Percentiles rank a stretch among this genome's conserved stretches.
Conservation (phyloP, 1,140 invertebrate species). For the Aphaenogaster ashmeadi region DNA sequence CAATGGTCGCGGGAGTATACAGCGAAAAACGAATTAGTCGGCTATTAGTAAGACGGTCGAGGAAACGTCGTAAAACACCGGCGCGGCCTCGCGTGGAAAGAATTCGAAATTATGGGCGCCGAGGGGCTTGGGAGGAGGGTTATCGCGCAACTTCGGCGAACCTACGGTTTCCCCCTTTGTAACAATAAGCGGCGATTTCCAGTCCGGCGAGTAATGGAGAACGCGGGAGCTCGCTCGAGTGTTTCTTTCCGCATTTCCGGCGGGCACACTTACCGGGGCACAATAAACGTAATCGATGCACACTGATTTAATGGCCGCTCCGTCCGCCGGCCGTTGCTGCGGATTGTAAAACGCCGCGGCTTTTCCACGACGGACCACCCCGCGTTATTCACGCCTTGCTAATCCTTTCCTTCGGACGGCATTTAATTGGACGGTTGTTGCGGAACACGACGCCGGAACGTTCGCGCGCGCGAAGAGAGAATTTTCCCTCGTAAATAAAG, state of each 20-base stretch:
- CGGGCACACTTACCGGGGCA: constrained; percentile 56
- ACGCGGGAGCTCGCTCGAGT: constrained; percentile 45
- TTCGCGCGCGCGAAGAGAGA: background rate
- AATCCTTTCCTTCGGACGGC: constrained; percentile 45
- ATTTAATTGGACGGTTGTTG: constrained; percentile 59
- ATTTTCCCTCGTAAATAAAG: constrained; percentile 52
- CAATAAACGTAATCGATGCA: constrained; percentile 66
- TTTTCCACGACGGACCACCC: constrained; percentile 13
- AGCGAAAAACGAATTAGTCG: constrained; percentile 72
- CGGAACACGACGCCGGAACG: constrained; percentile 39
- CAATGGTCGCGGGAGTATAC: constrained; percentile 56
- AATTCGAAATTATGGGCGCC: constrained; percentile 63
- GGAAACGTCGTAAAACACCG: constrained; percentile 70
- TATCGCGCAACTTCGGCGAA: constrained; percentile 48
- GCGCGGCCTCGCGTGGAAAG: constrained; percentile 53
- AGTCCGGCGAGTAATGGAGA: constrained; percentile 36
- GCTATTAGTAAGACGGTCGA: constrained; percentile 65
- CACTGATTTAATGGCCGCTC: constrained; percentile 45
- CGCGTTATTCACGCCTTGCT: constrained; percentile 58
- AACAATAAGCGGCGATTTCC: constrained; percentile 51
- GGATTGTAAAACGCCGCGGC: constrained; percentile 40
- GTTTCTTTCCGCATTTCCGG: constrained; percentile 54
- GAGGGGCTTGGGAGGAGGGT: background rate
- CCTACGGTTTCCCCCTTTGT: background rate
- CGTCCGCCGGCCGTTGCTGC: background rate